phyloP scores from a whole-genome alignment of 2,797 vertebrate genomes.

The Fistularia commersonii region DNA sequence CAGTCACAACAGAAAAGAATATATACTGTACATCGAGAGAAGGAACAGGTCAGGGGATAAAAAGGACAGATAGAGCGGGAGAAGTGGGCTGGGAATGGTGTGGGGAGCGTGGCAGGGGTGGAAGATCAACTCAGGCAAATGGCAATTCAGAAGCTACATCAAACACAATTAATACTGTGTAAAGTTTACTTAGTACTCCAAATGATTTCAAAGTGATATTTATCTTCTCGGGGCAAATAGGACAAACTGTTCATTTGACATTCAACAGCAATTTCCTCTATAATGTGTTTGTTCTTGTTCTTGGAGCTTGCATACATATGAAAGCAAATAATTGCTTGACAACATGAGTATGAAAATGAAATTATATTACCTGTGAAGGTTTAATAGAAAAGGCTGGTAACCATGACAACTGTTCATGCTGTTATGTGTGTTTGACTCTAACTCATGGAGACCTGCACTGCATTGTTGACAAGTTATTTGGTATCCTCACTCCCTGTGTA shows the following conservation, averaged over 20 bases:
- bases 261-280: conserved; percentile 23
- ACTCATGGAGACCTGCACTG: too few species aligned
- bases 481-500: too few species aligned
- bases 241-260: conserved; percentile 9
- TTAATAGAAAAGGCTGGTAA: conserved; percentile 36
- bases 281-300: conserved; percentile 34
- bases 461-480: too few species aligned
- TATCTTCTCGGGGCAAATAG: conserved; percentile 18
- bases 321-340: conserved; percentile 17
- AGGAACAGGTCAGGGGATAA: conserved; percentile 4
- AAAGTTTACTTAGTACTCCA: conserved; percentile 29
- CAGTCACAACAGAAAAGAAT: too few species aligned
- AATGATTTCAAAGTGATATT: conserved; percentile 24
- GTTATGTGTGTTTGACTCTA: conserved; percentile 1
- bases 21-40: neutral
- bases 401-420: conserved; percentile 39
- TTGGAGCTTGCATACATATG: conserved; percentile 18
- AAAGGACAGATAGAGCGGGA: neutral
- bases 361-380: conserved; percentile 24
- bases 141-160: conserved; percentile 12
- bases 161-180: conserved; percentile 49
- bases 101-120: neutral
- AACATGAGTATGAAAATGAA: conserved; percentile 4
- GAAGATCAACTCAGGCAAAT: conserved; percentile 3
- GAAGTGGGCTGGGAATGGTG: conserved; percentile 1